Percentiles rank a stretch among this genome's conserved stretches.
phyloP scores from a whole-genome alignment of 2,888 invertebrate species.

The Ochropleura leucogaster region DNA sequence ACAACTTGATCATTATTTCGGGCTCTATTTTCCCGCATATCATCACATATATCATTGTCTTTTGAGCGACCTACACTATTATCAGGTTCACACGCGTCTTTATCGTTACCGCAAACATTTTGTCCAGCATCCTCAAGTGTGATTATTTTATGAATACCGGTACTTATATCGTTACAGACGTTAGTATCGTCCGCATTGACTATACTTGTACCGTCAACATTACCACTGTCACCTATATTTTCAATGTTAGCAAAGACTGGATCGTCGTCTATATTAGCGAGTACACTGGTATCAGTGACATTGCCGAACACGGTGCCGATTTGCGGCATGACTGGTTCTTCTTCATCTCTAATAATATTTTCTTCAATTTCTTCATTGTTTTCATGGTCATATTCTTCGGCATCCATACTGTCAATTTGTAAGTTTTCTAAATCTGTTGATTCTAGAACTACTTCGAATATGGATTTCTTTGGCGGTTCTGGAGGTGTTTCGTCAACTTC shows the following conservation, averaged over 20 bases:
- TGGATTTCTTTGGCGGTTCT: constrained; percentile 44
- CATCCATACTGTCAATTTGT: constrained; percentile 44
- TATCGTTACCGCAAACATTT: background rate
- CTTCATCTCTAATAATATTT: background rate
- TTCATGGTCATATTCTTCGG: background rate
- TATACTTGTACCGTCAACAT: background rate
- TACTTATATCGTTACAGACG: background rate
- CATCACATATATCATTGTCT: background rate
- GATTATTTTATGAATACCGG: background rate
- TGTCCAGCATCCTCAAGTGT: constrained; percentile 24
- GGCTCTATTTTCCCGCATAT: background rate
- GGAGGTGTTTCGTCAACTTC: constrained; percentile 32
- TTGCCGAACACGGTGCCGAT: constrained; percentile 69
- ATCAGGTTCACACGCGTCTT: background rate
- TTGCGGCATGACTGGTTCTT: constrained; percentile 57
- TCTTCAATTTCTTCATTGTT: constrained; percentile 11
- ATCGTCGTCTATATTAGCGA: constrained; percentile 20
- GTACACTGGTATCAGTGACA: constrained; percentile 41
- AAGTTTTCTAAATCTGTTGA: constrained; percentile 48
- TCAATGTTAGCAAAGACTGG: background rate
- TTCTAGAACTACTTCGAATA: constrained; percentile 48
- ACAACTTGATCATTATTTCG: background rate
- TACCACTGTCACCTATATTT: background rate
- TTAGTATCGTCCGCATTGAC: background rate
- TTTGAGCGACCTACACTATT: background rate